Conservation (phyloP, 2,888 invertebrate species). For the Drosophila melanosoma region DNA sequence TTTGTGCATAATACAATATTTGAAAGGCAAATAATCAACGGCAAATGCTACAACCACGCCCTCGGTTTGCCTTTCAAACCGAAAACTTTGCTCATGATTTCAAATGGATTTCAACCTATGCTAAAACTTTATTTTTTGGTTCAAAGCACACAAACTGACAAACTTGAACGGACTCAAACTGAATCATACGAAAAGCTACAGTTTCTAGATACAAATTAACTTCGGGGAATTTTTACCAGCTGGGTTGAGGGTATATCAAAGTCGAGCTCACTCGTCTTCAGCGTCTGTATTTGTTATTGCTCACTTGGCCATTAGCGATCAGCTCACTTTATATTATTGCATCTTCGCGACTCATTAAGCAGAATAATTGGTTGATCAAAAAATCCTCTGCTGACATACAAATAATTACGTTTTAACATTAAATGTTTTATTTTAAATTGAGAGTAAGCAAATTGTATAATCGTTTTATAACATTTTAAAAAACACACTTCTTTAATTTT, state of each 20-base stretch:
- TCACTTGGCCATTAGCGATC: not conserved
- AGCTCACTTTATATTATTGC: not conserved
- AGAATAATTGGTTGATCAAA: not conserved
- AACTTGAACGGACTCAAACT: not conserved
- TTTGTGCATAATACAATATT: slow-evolving; percentile 23
- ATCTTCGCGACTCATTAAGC: not conserved
- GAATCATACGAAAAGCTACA: not conserved
- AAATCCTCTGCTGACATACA: not conserved
- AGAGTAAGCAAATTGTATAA: not conserved
- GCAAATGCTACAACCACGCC: slow-evolving; percentile 3
- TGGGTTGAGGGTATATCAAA: not conserved
- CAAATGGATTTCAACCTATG: slow-evolving; percentile 11
- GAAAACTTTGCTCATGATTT: slow-evolving; percentile 25
- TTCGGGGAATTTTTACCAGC: not conserved
- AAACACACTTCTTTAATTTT: not conserved
- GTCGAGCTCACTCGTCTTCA: not conserved
- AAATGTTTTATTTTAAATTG: not conserved
- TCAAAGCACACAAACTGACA: slow-evolving; percentile 18
- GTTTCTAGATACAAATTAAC: not conserved
- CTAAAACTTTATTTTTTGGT: slow-evolving; percentile 16
- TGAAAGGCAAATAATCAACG: slow-evolving; percentile 50
- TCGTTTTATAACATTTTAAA: not conserved
- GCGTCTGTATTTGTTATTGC: not conserved
- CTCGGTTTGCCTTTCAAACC: not conserved
- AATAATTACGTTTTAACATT: not conserved